Evolutionary conservation across 1,140 invertebrate species (phyloP).

Genomic region (Ylistrum balloti): DNA sequence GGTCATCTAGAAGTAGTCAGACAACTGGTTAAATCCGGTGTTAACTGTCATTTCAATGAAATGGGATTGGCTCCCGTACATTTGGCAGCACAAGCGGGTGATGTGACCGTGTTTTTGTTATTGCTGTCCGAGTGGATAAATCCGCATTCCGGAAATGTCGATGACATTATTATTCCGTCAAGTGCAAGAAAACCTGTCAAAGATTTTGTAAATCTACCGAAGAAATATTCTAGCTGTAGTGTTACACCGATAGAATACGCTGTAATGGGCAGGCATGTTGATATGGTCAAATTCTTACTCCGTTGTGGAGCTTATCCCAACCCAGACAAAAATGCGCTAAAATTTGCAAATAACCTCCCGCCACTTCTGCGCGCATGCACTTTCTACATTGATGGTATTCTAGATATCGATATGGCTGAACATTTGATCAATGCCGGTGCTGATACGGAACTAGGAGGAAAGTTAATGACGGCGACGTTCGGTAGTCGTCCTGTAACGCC

Average conservation of each 20-base stretch:
- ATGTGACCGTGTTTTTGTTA: conserved; percentile 41
- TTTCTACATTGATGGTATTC: not conserved
- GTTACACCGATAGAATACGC: conserved; percentile 53
- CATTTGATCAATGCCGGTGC: conserved; percentile 53
- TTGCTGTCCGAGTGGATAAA: conserved; percentile 56
- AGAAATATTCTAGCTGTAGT: conserved; percentile 38
- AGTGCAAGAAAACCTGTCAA: not conserved
- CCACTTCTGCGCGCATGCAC: conserved; percentile 44
- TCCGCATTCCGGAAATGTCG: not conserved
- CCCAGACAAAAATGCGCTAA: not conserved
- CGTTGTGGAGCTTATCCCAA: conserved; percentile 58
- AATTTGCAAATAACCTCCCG: not conserved
- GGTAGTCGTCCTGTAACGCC: conserved; percentile 32
- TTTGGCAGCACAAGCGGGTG: conserved; percentile 45
- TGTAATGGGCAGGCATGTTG: conserved; percentile 13
- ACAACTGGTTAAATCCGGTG: conserved; percentile 41
- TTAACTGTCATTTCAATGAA: conserved; percentile 43
- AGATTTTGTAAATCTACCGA: conserved; percentile 19
- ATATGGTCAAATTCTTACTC: conserved; percentile 48
- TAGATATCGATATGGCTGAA: not conserved
- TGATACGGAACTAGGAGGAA: not conserved
- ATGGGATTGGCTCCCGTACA: conserved; percentile 53
- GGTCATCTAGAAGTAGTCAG: conserved; percentile 47
- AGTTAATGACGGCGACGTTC: not conserved
- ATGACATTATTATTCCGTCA: not conserved